phyloP scores from a whole-genome alignment of 2,113 vertebrate species.

The Maccullochella peelii region DNA sequence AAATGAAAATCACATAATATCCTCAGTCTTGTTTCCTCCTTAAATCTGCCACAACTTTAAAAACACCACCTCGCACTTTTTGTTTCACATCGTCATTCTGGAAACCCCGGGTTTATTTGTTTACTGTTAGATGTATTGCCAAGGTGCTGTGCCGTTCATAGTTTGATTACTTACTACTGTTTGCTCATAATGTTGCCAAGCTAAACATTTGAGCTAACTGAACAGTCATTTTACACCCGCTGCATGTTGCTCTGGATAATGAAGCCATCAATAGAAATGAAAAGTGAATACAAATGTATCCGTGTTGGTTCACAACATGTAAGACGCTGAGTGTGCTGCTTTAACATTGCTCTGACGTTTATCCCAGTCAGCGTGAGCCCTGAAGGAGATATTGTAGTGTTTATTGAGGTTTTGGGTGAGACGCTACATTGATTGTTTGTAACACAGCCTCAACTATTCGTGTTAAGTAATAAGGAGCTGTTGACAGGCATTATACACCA shows the following conservation, averaged over 20 bases:
- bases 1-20: not conserved
- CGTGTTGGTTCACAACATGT: not conserved
- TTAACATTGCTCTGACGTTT: not conserved
- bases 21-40: not conserved
- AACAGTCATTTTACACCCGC: not conserved
- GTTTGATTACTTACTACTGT: conserved; percentile 16
- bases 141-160: not conserved
- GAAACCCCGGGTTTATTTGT: conserved; percentile 4
- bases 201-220: conserved; percentile 34
- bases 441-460: conserved; percentile 6
- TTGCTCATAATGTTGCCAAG: conserved; percentile 37
- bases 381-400: not conserved
- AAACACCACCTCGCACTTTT: not conserved
- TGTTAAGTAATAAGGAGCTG: conserved; percentile 10
- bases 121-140: not conserved
- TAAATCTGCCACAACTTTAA: not conserved
- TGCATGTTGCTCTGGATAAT: not conserved
- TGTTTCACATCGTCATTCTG: not conserved
- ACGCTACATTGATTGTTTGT: conserved; percentile 12
- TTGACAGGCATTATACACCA: conserved; percentile 21
- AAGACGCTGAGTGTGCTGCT: not conserved
- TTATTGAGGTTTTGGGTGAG: conserved; percentile 35
- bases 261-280: not conserved
- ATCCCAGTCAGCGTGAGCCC: not conserved
- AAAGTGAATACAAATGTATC: not conserved